phyloP scores from a whole-genome alignment of 2,888 invertebrate genomes.

The Lithodes maja region DNA sequence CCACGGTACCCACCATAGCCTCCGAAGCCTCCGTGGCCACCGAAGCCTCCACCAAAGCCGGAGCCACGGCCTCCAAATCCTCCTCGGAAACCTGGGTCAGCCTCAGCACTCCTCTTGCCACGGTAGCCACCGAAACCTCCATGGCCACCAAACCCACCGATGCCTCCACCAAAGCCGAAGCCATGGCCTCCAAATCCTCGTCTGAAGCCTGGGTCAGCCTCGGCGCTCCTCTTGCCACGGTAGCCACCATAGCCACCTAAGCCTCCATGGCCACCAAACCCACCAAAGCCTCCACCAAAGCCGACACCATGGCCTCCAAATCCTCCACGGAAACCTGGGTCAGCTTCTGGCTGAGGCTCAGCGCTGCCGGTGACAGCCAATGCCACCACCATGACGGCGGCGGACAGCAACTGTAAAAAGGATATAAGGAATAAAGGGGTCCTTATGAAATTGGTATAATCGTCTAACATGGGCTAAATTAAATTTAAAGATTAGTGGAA shows the following conservation, averaged over 20 bases:
- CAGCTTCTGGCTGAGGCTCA: slow-evolving; percentile 27
- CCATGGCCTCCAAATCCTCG: slow-evolving; percentile 9
- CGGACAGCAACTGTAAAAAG: neutral
- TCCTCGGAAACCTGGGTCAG: slow-evolving; percentile 14
- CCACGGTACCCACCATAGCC: neutral
- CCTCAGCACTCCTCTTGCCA: slow-evolving; percentile 35
- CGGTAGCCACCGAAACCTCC: slow-evolving; percentile 28
- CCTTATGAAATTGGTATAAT: no score
- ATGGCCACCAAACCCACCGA: neutral
- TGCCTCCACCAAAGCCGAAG: slow-evolving; percentile 5
- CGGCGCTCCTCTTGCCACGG: slow-evolving; percentile 35
- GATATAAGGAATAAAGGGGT: no score
- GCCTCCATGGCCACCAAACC: slow-evolving; percentile 2
- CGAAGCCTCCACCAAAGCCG: slow-evolving; percentile 17
- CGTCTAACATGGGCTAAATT: no score
- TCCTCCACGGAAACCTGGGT: slow-evolving; percentile 26
- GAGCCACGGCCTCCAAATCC: neutral
- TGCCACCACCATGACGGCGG: neutral
- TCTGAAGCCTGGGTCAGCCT: slow-evolving; percentile 20
- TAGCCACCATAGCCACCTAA: slow-evolving; percentile 14
- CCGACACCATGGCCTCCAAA: slow-evolving; percentile 8
- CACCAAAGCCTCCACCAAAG: slow-evolving; percentile 24
- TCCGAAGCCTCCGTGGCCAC: slow-evolving; percentile 4
- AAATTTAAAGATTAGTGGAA: no score
- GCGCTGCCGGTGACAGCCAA: slow-evolving; percentile 21